Base-by-base conservation (phyloP, 2,888 invertebrate genomes). In the Electrophaes corylata region DNA sequence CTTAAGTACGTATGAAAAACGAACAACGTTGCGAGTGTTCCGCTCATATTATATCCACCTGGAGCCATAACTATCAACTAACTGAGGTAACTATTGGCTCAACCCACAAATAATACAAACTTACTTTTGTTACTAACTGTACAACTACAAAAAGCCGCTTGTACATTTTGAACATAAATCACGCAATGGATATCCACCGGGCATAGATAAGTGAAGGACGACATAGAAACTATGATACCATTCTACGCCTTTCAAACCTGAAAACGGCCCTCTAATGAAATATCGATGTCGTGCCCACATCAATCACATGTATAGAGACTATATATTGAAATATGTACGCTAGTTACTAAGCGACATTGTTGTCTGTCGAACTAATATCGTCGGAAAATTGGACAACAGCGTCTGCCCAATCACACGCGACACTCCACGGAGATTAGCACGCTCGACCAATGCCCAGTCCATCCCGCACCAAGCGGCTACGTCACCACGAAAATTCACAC, bases 381-480 rank as follows among this genome's bases (percentile, higher is more conserved):
- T 81, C 88, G 90, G 90, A 90, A 91, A 91, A 91, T 91, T 91
- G 91, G 85, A 90, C 89, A 84, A 79, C 82, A 79, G 75, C 80
- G 86, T 83, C 84, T 85, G 84, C 79, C 88, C 90, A 91, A 91
- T 91, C 91, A 90, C 82, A 89, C 81, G 88, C 88, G 88, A 88
- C 89, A 86, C 88, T 86, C 89, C 78, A 86, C 86, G 86, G 88
- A 90, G 89, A 91, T 91, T 91, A 89, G 91, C 84, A 81, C 83
- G 81, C 78, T 86, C 84, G 77, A 76, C 83, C 84, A 84, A 79
- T 79, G 80, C 76, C 80, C 80, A 78, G 81, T 80, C 73, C 68
- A 72, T 73, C 72, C 73, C 61, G 71, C 70, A 80, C 76, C 69
- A 72, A 75, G 72, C 70, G 61, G 73, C 73, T 67, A 60, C 72